Conservation (phyloP, 2,113 vertebrate species). For the Macquaria ambigua region DNA sequence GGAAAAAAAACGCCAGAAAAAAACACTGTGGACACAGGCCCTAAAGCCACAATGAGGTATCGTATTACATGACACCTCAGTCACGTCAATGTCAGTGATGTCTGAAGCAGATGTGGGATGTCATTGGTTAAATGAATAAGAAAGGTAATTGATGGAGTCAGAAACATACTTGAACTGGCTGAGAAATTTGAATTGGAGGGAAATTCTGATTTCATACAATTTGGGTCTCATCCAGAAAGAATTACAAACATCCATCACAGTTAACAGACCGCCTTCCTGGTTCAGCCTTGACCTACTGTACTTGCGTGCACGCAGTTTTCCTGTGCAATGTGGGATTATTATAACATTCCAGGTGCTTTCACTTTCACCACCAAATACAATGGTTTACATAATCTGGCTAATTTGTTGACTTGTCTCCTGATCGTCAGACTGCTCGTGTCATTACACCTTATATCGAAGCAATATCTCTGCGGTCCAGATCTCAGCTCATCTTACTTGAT, state of each 20-base stretch:
- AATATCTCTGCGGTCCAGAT: background rate
- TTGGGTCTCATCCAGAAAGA: background rate
- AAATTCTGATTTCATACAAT: background rate
- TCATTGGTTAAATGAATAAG: background rate
- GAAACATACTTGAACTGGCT: background rate
- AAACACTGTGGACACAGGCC: too few relatives aligned
- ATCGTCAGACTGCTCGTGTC: background rate
- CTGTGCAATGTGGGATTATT: too few relatives aligned
- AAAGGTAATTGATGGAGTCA: background rate
- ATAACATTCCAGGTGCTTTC: background rate
- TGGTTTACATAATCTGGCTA: background rate
- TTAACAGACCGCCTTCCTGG: background rate
- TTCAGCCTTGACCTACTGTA: too few relatives aligned
- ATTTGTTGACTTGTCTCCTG: background rate
- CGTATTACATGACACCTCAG: background rate
- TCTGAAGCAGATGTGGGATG: background rate
- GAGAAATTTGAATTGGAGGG: background rate
- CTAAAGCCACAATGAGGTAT: background rate
- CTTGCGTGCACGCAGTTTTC: too few relatives aligned
- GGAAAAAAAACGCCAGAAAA: too few relatives aligned
- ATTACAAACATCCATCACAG: background rate
- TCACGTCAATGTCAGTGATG: background rate
- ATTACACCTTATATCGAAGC: too few relatives aligned
- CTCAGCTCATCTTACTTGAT: background rate
- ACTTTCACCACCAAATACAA: background rate